phyloP scores from a whole-genome alignment of 1,140 invertebrate genomes.

The Neotoxoptera formosana region DNA sequence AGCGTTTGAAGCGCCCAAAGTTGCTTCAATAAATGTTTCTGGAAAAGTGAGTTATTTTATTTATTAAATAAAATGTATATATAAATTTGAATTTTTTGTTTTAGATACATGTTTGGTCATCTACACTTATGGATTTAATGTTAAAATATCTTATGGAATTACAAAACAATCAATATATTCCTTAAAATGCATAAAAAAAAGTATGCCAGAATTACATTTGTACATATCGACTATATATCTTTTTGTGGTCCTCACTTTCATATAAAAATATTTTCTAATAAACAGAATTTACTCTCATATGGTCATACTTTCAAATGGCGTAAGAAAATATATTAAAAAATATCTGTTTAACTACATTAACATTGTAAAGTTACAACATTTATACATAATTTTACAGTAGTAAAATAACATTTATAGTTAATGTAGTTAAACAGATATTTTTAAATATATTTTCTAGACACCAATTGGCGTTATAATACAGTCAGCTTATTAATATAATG shows the following conservation, averaged over 20 bases:
- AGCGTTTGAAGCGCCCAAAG: slow-evolving; percentile 43
- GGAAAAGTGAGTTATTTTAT: slow-evolving; percentile 52
- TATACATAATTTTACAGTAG: too few relatives aligned
- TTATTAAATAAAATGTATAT: neutral
- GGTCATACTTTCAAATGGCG: too few relatives aligned
- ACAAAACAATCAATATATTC: slow-evolving; percentile 13
- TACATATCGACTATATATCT: neutral
- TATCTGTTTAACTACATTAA: neutral
- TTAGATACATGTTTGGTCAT: slow-evolving; percentile 21
- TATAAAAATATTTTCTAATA: neutral
- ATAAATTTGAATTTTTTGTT: neutral
- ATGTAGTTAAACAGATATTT: too few relatives aligned
- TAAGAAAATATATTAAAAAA: neutral
- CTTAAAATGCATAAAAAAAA: neutral
- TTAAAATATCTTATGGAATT: slow-evolving; percentile 44
- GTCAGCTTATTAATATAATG: neutral
- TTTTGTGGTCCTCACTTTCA: neutral
- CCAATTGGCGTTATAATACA: neutral
- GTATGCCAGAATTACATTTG: neutral
- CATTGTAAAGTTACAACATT: too few relatives aligned
- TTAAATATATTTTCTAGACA: too few relatives aligned
- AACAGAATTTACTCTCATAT: neutral
- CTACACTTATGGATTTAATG: slow-evolving; percentile 43
- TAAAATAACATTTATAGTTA: too few relatives aligned
- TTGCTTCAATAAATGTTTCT: slow-evolving; percentile 40